Percentiles rank a stretch among this genome's conserved stretches.
Evolutionary conservation across 2,888 invertebrate species (phyloP).

Genomic region (Hanleya hanleyi): DNA sequence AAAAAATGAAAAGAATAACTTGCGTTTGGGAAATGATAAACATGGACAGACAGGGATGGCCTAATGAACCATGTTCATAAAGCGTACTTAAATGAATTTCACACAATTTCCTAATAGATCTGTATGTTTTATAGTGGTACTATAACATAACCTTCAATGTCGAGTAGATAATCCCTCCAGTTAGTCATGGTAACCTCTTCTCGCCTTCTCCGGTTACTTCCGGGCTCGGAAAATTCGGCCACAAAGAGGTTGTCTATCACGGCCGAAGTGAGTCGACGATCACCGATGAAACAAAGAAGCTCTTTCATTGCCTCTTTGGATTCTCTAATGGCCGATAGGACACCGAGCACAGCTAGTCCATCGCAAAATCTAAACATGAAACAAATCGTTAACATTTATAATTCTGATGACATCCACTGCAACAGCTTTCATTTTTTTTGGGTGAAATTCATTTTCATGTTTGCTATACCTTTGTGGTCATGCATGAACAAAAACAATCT

Average conservation of each 20-base stretch:
- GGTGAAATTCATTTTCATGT: too few relatives aligned
- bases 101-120: too few relatives aligned
- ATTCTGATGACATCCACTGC: too few relatives aligned
- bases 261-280: neutral
- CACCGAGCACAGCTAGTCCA: neutral
- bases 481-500: too few relatives aligned
- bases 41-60: too few relatives aligned
- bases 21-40: too few relatives aligned
- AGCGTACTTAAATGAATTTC: too few relatives aligned
- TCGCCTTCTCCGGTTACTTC: neutral
- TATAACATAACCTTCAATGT: neutral
- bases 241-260: neutral
- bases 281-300: neutral
- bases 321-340: neutral
- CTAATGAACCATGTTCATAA: too few relatives aligned
- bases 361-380: neutral
- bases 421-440: too few relatives aligned
- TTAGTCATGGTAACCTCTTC: neutral
- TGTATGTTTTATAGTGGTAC: too few relatives aligned
- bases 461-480: too few relatives aligned
- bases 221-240: neutral
- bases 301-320: neutral
- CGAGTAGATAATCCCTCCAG: neutral
- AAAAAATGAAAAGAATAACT: too few relatives aligned
- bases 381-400: neutral